Evolutionary conservation across 2,888 invertebrate genomes (phyloP).

Genomic region (Cryptosula pallasiana): DNA sequence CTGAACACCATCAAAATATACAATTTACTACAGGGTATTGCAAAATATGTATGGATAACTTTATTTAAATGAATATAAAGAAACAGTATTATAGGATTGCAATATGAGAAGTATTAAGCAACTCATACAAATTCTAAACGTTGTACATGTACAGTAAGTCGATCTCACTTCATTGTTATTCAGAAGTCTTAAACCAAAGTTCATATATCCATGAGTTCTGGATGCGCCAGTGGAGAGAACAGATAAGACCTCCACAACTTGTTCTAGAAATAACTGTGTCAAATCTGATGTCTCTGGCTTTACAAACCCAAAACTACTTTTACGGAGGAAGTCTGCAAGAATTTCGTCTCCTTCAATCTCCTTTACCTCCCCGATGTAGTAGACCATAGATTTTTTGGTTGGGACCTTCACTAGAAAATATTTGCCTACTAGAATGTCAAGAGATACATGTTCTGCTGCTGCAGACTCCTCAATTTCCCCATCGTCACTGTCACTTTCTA

Average conservation of each 20-base stretch:
- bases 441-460: too few species aligned
- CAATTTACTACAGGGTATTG: too few species aligned
- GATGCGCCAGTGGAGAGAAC: not conserved
- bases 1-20: not conserved
- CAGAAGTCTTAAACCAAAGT: not conserved
- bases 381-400: not conserved
- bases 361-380: not conserved
- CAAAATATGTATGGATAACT: too few species aligned
- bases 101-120: too few species aligned
- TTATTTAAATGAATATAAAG: too few species aligned
- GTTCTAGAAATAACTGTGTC: not conserved
- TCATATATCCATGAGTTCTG: not conserved
- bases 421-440: not conserved
- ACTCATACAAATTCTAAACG: too few species aligned
- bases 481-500: not conserved
- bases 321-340: not conserved
- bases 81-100: too few species aligned
- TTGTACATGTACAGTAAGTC: not conserved
- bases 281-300: not conserved
- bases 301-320: not conserved
- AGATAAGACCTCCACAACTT: not conserved
- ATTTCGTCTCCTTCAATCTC: not conserved
- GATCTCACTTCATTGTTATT: not conserved
- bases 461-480: too few species aligned
- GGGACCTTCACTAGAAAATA: not conserved